Percentiles rank a stretch among this genome's conserved stretches.
Conservation (phyloP, 2,797 vertebrate species). For the Semotilus atromaculatus region DNA sequence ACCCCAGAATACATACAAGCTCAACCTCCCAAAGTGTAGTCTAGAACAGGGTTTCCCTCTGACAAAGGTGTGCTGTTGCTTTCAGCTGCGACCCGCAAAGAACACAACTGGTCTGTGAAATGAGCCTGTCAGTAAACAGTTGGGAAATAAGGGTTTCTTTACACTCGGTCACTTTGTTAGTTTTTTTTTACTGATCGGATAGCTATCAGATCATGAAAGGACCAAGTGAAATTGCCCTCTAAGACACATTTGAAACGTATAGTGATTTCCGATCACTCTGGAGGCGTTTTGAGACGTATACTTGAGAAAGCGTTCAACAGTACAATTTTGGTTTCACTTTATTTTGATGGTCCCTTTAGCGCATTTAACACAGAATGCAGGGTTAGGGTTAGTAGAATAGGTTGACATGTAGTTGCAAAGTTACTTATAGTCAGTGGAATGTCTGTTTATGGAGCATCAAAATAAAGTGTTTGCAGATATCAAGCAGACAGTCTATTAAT, state of each 20-base stretch:
- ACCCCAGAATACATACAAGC: neutral
- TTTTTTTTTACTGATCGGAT: neutral
- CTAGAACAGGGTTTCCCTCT: neutral
- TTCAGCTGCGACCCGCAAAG: conserved; percentile 11
- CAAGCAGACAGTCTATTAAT: too few relatives aligned
- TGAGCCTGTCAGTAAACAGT: conserved; percentile 36
- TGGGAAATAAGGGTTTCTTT: conserved; percentile 15
- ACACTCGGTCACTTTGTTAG: neutral
- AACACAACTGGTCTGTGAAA: conserved; percentile 40
- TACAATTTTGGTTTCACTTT: neutral
- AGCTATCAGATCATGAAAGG: neutral
- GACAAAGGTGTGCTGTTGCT: conserved; percentile 6
- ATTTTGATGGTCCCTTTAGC: too few relatives aligned
- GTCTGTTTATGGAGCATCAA: too few relatives aligned
- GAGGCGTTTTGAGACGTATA: neutral
- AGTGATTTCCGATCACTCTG: neutral
- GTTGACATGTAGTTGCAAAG: too few relatives aligned
- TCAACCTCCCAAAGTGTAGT: neutral
- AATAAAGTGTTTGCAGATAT: too few relatives aligned
- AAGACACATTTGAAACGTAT: neutral
- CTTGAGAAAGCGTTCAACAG: neutral
- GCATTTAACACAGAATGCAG: too few relatives aligned
- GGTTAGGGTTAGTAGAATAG: too few relatives aligned
- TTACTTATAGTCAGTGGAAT: too few relatives aligned
- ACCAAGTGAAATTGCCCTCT: neutral